A percentile compares a stretch with the other conserved stretches of the same genome.
These are phyloP conservation scores for Epizoanthus ramosus DNA, from an alignment of 92 coral and sea anemone species.

Conservation along the genomic window DNA sequence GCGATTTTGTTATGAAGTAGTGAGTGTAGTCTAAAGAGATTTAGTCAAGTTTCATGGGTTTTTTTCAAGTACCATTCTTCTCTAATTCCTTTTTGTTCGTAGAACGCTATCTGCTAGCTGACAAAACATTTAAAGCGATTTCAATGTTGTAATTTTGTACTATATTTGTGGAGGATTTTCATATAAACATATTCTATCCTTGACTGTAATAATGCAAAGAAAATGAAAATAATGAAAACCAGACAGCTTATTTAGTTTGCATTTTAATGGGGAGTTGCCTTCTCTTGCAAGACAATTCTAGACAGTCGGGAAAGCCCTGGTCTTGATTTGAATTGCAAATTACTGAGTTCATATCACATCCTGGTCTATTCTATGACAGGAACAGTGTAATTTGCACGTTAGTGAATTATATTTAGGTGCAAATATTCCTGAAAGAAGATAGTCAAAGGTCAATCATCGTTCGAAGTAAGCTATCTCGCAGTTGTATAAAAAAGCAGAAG, in stretches of 20 bases:
- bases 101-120: neutral
- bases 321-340: slow-evolving; percentile 43
- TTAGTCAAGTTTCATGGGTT: neutral
- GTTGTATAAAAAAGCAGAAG: neutral
- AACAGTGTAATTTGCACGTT: neutral
- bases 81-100: neutral
- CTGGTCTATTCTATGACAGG: slow-evolving; percentile 1
- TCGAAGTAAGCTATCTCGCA: neutral
- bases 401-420: neutral
- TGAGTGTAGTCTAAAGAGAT: neutral
- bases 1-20: neutral
- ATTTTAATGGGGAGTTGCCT: slow-evolving; percentile 34
- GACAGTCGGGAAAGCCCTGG: slow-evolving; percentile 10
- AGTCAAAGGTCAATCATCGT: neutral
- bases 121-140: neutral
- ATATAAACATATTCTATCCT: neutral
- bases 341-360: neutral
- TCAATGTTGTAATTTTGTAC: neutral
- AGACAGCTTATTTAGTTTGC: slow-evolving; percentile 10
- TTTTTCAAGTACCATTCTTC: neutral
- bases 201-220: slow-evolving; percentile 9
- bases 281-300: slow-evolving; percentile 10
- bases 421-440: neutral
- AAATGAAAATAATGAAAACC: neutral
- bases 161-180: neutral